phyloP scores from a whole-genome alignment of 2,888 invertebrate species.

The Malachius bipustulatus region DNA sequence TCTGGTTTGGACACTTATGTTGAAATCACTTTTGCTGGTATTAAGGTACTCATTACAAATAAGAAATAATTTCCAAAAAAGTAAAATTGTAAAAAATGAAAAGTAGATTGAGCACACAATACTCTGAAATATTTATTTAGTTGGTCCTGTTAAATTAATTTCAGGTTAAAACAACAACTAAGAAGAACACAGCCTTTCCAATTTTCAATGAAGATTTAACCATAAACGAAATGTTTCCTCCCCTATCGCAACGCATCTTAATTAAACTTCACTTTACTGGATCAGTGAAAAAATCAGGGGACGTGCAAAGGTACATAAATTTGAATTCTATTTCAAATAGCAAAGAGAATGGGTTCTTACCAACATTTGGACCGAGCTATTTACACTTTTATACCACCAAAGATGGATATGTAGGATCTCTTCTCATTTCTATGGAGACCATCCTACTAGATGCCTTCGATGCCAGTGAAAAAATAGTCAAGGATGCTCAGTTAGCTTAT shows the following conservation, averaged over 20 bases:
- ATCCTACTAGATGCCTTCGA: conserved; percentile 48
- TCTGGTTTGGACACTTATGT: conserved; percentile 39
- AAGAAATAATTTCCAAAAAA: too few species aligned
- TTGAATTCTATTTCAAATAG: conserved; percentile 47
- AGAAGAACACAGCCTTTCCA: conserved; percentile 50
- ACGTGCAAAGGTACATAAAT: conserved; percentile 46
- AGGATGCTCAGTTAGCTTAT: too few species aligned
- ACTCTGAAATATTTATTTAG: too few species aligned
- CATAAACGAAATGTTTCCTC: conserved; percentile 73
- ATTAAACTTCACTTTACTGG: conserved; percentile 47
- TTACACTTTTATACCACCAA: conserved; percentile 62
- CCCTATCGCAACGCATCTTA: conserved; percentile 59
- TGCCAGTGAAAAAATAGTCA: too few species aligned
- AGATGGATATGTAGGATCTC: conserved; percentile 55
- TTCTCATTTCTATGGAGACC: conserved; percentile 61
- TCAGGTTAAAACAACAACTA: conserved; percentile 46
- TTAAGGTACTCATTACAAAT: conserved; percentile 37
- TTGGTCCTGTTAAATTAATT: too few species aligned
- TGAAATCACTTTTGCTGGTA: conserved; percentile 50
- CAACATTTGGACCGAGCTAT: conserved; percentile 72
- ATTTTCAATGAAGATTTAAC: conserved; percentile 66
- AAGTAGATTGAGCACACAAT: too few species aligned
- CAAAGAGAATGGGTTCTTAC: conserved; percentile 53
- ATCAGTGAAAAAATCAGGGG: conserved; percentile 30
- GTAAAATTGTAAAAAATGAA: too few species aligned